Base-by-base conservation (phyloP, 1,140 invertebrate species). In the Rhynchophorus ferrugineus region DNA sequence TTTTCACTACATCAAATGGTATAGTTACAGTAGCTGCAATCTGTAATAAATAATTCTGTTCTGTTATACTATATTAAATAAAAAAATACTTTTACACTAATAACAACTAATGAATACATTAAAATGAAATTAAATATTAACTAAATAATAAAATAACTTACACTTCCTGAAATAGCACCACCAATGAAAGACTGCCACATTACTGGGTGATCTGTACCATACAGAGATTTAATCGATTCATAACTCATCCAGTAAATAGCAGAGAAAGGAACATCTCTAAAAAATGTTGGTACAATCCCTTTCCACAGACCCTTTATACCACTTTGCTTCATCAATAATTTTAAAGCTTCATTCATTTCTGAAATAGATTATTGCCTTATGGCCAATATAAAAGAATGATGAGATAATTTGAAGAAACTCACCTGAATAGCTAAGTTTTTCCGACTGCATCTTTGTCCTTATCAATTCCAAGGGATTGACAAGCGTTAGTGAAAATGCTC, bases 1-100 rank as follows among this genome's bases (percentile, higher is more conserved):
- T 99, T 78, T 99, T 99, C 0, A 98, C 87, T 3, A 99, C 95
- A 75, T 99, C 96, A 77, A 99, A 98, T 19, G 96, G 96, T 51
- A 93, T 78, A 1, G 96, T 99, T 1, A 94, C 56, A 18, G 89
- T 75, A 16, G 91, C 91, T 36, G 95, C 93, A 61, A 95, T 69
- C 90, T 95, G 66, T 20, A 76, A 75, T 45, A 33, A 60, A 52
- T 61, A 35, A 16, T 5, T n/a, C 11, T n/a, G n/a, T n/a, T n/a
- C n/a, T n/a, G n/a, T n/a, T n/a, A n/a, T n/a, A n/a, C n/a, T n/a
- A n/a, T n/a, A n/a, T n/a, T n/a, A n/a, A n/a, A n/a, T n/a, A n/a
- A n/a, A n/a, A n/a, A n/a, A n/a, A n/a, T n/a, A n/a, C n/a, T n/a
- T n/a, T n/a, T n/a, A n/a, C n/a, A n/a, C n/a, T 33, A n/a, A n/a